Evolutionary conservation across 2,113 vertebrate genomes (phyloP), one percentile per base, ranked within the genome.

Genomic region (Scatophagus argus): DNA sequence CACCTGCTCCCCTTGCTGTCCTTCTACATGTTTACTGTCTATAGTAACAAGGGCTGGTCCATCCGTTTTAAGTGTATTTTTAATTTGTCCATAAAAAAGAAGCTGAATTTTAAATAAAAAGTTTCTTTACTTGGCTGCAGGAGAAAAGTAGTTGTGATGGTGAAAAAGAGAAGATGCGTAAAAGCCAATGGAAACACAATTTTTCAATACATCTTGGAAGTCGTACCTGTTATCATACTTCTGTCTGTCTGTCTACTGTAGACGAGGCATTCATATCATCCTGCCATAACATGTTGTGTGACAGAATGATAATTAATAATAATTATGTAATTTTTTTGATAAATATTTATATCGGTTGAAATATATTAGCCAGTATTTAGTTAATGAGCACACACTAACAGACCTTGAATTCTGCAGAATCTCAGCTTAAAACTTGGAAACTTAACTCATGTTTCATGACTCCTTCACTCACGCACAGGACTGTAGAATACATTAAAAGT

Each of bases 401-500:
- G 2, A 0, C 14, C 29, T 61, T 70, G 43, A 23, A 39, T 72
- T 46, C 39, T 29, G 6, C 25, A 44, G 7, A 39, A 54, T 31
- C 44, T 68, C 31, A 44, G 0, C 46, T 32, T 51, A 38, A 55
- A 69, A 29, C 3, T 38, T 34, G 0, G 13, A 54, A 52, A 25
- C 21, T 38, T 6, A 59, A 29, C 31, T 9, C 11, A 1, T 5
- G 47, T 62, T 65, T 25, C 25, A 71, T 75, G 51, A 65, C 43
- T 51, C 34, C 23, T 56, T 68, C 59, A 32, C 29, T 36, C 32
- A 21, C 38, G 66, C 65, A 67, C 31, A 8, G 16, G 14, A 55
- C 21, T 84, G 39, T 64, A 38, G 36, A 32, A 69, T 34, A 62
- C 25, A 66, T 59, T 67, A 38, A 58, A 77, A 70, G 76, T 65